Evolutionary conservation across 2,888 invertebrate genomes (phyloP).

Genomic region (Dryobota labecula): DNA sequence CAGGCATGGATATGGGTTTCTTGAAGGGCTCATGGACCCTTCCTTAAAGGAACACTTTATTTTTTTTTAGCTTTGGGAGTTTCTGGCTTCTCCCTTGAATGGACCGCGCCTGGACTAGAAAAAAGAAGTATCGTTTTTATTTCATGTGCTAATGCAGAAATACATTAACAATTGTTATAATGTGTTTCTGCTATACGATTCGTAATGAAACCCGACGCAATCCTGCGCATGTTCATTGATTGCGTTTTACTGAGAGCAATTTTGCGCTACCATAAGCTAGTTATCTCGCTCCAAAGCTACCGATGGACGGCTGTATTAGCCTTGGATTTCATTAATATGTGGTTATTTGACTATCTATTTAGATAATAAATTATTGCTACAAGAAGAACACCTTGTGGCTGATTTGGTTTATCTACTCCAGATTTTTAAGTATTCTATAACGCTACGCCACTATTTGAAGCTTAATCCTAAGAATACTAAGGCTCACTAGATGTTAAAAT

Average conservation of each 20-base stretch:
- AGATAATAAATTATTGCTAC: background rate
- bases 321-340: conserved; percentile 24
- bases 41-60: background rate
- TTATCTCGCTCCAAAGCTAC: background rate
- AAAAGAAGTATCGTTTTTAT: background rate
- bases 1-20: conserved; percentile 23
- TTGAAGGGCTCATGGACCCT: background rate
- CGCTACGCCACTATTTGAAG: background rate
- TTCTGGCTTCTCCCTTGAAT: conserved; percentile 34
- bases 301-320: background rate
- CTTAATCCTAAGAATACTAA: background rate
- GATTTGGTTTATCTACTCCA: background rate
- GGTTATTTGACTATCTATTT: background rate
- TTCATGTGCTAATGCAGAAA: conserved; percentile 26
- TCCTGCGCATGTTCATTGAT: background rate
- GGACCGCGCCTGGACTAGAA: conserved; percentile 41
- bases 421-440: background rate
- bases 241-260: background rate
- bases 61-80: conserved; percentile 12
- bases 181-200: conserved; percentile 23
- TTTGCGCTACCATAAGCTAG: background rate
- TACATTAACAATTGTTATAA: conserved; percentile 34
- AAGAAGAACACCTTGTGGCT: background rate
- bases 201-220: conserved; percentile 5
- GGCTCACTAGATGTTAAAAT: background rate